Evolutionary conservation across 2,113 vertebrate genomes (phyloP).

Genomic region (Myxocyprinus asiaticus): DNA sequence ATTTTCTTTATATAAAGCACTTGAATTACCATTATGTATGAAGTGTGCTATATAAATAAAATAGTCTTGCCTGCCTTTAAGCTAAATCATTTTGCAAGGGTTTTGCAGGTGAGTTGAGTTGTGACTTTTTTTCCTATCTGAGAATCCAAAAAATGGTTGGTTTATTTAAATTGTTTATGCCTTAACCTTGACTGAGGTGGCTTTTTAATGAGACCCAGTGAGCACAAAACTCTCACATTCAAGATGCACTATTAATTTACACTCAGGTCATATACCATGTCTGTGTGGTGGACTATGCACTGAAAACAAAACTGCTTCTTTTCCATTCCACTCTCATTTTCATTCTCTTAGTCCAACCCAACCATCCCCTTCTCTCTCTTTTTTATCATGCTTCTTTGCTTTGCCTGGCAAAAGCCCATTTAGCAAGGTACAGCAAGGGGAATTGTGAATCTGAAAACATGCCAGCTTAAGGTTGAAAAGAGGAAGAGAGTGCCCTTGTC

Average conservation of each 20-base stretch:
- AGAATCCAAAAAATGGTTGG: neutral
- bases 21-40: too few relatives aligned
- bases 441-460: neutral
- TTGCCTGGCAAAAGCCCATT: neutral
- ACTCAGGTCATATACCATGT: constrained; percentile 30
- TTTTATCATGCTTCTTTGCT: neutral
- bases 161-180: constrained; percentile 13
- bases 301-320: constrained; percentile 18
- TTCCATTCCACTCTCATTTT: neutral
- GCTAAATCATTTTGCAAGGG: too few relatives aligned
- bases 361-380: neutral
- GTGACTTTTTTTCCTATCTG: neutral
- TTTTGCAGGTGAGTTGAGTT: neutral
- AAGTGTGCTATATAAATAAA: too few relatives aligned
- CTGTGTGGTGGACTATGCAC: constrained; percentile 4
- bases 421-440: neutral
- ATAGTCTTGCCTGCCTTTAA: too few relatives aligned
- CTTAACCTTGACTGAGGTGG: constrained; percentile 19
- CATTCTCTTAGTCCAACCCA: too few relatives aligned
- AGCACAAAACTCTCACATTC: constrained; percentile 11
- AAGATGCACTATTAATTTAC: constrained; percentile 22
- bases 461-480: neutral
- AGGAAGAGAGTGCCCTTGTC: neutral
- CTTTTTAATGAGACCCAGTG: constrained; percentile 15
- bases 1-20: too few relatives aligned